Evolutionary conservation across 2,888 invertebrate species (phyloP), one percentile per base, ranked within the genome.

Genomic region (Melanargia galathea): DNA sequence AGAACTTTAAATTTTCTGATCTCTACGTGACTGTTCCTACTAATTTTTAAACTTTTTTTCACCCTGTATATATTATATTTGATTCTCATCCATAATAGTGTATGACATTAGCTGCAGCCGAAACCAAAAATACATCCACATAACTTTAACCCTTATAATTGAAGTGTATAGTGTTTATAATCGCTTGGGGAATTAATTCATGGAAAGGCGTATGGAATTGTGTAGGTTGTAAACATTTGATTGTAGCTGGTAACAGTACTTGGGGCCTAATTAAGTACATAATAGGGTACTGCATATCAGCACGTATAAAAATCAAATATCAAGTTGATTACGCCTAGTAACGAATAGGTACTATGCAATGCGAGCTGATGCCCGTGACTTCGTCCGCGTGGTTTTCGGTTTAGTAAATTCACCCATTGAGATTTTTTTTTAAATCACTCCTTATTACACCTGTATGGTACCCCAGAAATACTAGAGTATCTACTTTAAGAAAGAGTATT

Each of bases 191-290:
- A 45, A 46, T 33, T 18, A 26, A 55, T n/a, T 40, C 13, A 46
- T 13, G n/a, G n/a, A n/a, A n/a, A n/a, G 30, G 6, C 7, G 16
- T 55, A 8, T 40, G 8, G 7, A 13, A 18, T 40, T 16, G 16
- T 13, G 30, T 46, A 20, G 43, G 20, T 30, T 56, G 43, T 46
- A 57, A 16, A 45, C n/a, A 26, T 24, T 46, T 30, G 57, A 57
- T 57, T 57, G 43, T 55, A 43, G 26, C 10, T 33, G n/a, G 33
- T 57, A 57, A 57, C 57, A 20, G 45, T 57, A 33, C 18, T 33
- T 30, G 40, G 30, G n/a, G 30, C 16, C 45, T 57, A 57, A 57
- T 57, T 57, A 57, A 26, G 45, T 43, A n/a, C 16, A 43, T 40
- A 55, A 40, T 40, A 24, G 40, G 24, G 55, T 24, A 55, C 55